Evolutionary conservation across 2,888 invertebrate species (phyloP).

Genomic region (Drosophila mettleri): DNA sequence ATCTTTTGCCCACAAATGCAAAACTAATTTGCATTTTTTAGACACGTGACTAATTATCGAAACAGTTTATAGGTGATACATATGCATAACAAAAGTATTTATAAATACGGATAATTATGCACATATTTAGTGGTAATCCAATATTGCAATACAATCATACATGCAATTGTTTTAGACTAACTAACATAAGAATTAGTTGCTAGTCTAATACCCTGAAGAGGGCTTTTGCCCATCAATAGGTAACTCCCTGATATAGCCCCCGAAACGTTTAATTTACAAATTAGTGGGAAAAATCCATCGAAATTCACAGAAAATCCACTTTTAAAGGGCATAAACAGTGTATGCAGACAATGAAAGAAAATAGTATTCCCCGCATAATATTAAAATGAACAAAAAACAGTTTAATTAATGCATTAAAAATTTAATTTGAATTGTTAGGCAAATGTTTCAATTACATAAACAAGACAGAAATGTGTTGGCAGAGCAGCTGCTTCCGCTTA

Average conservation of each 20-base stretch:
- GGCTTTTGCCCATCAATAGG: too few relatives aligned
- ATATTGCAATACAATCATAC: slow-evolving; percentile 6
- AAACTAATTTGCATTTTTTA: slow-evolving; percentile 17
- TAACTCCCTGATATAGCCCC: too few relatives aligned
- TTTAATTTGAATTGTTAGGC: slow-evolving; percentile 46
- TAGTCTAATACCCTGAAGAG: neutral
- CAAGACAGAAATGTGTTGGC: slow-evolving; percentile 30
- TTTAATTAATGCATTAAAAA: slow-evolving; percentile 35
- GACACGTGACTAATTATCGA: slow-evolving; percentile 39
- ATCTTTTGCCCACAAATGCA: slow-evolving; percentile 10
- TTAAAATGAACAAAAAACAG: neutral
- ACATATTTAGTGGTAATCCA: slow-evolving; percentile 31
- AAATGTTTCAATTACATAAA: slow-evolving; percentile 65
- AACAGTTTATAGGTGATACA: slow-evolving; percentile 24
- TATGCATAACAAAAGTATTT: slow-evolving; percentile 29
- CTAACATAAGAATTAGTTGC: slow-evolving; percentile 10
- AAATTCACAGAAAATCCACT: too few relatives aligned
- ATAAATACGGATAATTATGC: slow-evolving; percentile 24
- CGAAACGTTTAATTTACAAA: too few relatives aligned
- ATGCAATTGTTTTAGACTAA: slow-evolving; percentile 4
- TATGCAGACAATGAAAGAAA: neutral
- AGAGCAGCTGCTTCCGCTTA: slow-evolving; percentile 36
- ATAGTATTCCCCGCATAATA: neutral
- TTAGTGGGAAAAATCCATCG: too few relatives aligned
- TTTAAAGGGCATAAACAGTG: neutral